Percentiles rank a stretch among this genome's conserved stretches.
These are phyloP conservation scores for Brevimyrus niger DNA, from an alignment of 2,113 vertebrate species.

Conservation along the genomic window DNA sequence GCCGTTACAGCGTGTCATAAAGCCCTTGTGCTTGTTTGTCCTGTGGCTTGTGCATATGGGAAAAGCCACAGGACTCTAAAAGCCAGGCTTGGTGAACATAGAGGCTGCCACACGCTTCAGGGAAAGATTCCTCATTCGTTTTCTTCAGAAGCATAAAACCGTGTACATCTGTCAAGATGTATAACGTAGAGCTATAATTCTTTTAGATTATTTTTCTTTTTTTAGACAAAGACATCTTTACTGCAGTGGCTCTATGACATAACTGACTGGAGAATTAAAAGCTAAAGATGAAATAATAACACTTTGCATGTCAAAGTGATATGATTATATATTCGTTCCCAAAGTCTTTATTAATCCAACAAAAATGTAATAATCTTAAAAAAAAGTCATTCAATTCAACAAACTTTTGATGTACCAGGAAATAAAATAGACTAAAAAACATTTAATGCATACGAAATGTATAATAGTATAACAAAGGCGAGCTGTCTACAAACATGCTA, in stretches of 20 bases:
- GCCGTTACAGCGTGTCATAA: neutral
- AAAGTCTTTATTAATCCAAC: neutral
- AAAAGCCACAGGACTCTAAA: neutral
- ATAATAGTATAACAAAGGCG: neutral
- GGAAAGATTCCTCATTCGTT: neutral
- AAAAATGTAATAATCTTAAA: neutral
- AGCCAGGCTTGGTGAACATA: neutral
- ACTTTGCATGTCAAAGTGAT: neutral
- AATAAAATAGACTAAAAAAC: neutral
- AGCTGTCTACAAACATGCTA: neutral
- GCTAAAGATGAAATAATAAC: neutral
- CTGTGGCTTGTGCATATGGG: neutral
- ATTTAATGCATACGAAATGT: neutral
- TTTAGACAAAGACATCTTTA: neutral
- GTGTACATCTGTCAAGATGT: neutral
- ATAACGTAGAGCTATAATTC: neutral
- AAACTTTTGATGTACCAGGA: neutral
- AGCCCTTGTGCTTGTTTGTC: neutral
- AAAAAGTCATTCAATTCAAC: neutral
- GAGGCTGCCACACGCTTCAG: slow-evolving; percentile 12
- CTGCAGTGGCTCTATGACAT: neutral
- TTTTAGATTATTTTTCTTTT: neutral
- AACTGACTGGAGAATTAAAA: neutral
- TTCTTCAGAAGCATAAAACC: neutral
- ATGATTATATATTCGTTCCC: neutral